Evolutionary conservation across 2,888 invertebrate species (phyloP), one percentile per base, ranked within the genome.

Genomic region (Hydraecia micacea): DNA sequence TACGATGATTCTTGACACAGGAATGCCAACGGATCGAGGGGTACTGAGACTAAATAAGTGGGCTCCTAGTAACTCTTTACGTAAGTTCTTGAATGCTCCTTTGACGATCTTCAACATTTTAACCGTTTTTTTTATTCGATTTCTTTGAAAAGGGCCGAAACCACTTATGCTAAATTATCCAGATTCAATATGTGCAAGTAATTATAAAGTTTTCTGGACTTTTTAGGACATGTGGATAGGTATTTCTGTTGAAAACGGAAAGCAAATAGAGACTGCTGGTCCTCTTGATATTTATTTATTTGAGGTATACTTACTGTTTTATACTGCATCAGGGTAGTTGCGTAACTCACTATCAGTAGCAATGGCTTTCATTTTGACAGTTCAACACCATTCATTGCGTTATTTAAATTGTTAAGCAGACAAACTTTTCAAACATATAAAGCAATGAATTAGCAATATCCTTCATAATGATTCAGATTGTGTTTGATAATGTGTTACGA

Each of bases 161-260:
- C 65, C 75, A 81, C 79, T 85, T 78, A 77, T 60, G 68, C 70
- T 70, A 86, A 86, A 77, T 87, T 89, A 75, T 81, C 69, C 82
- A 82, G 86, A 85, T 86, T 87, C 86, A 77, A 82, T 86, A 82
- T 75, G 68, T 77, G 75, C 55, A 77, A 63, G 75, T 83, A 65
- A 73, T 77, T 69, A 25, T 46, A 69, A 86, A 80, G 77, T 79
- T 87, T 75, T 25, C 13, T n/a, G 25, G 60, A 49, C 42, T 69
- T 71, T 83, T 65, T 39, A 68, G 68, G 39, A 58, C 58, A 73
- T 18, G 62, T 52, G n/a, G 39, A 58, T 62, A 8, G 1, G 25
- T 66, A 76, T 71, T 73, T 81, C 49, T 62, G 21, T 67, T 72
- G 72, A 32, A 60, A 62, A 73, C 15, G 60, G 49, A 86, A 76